Percentiles rank a stretch among this genome's conserved stretches.
Conservation (phyloP, 2,113 vertebrate species). For the human region GRCh38 chr3:9364501-9365000, state of each 20-base stretch:
- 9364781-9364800: neutral
- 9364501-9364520: no score
- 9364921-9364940: neutral
- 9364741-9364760: neutral
- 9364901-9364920: neutral
- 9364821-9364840: constrained; percentile 7
- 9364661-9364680: neutral
- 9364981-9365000: neutral
- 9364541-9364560: no score
- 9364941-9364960: constrained; percentile 37
- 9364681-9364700: neutral
- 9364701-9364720: neutral
- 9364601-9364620: no score
- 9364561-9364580: no score
- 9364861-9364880: neutral
- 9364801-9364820: neutral
- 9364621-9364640: no score
- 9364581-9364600: no score
- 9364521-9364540: no score
- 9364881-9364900: neutral
- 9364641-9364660: no score
- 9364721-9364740: neutral
- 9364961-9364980: neutral
- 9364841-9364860: neutral
- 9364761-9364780: neutral